Evolutionary conservation across 2,797 vertebrate species (phyloP).

Genomic region (Chelonia mydas): DNA sequence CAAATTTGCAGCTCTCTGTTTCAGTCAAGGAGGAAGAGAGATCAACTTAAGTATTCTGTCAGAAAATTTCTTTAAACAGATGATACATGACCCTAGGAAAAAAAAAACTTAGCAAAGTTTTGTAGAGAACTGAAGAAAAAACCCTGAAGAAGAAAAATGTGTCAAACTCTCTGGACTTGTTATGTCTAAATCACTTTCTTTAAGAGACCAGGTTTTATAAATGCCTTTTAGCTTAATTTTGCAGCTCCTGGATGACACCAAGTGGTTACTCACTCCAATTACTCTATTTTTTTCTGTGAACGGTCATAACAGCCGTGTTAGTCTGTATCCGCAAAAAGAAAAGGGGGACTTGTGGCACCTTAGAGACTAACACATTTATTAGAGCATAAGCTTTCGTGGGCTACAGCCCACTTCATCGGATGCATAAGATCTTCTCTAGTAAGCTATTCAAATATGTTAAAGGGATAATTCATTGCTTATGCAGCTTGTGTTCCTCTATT

Average conservation of each 20-base stretch:
- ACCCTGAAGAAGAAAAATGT: neutral
- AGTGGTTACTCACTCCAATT: conserved; percentile 55
- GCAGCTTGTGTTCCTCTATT: neutral
- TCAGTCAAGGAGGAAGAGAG: neutral
- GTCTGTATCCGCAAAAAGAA: too few species aligned
- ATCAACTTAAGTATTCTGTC: neutral
- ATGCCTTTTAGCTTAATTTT: conserved; percentile 11
- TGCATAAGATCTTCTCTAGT: neutral
- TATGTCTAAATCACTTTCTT: neutral
- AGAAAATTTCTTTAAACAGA: neutral
- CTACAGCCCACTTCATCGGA: too few species aligned
- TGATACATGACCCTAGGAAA: rapidly evolving
- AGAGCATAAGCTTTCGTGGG: too few species aligned
- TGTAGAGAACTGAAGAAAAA: neutral
- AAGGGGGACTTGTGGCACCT: too few species aligned
- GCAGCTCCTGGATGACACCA: conserved; percentile 67
- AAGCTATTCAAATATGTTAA: neutral
- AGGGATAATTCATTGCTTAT: neutral
- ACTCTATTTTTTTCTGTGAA: neutral
- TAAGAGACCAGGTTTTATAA: neutral
- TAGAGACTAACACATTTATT: too few species aligned
- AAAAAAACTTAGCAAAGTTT: neutral
- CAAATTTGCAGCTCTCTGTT: neutral
- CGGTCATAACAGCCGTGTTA: too few species aligned
- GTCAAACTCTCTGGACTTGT: neutral